phyloP scores from a whole-genome alignment of 2,888 invertebrate species.

The Clanis bilineata region DNA sequence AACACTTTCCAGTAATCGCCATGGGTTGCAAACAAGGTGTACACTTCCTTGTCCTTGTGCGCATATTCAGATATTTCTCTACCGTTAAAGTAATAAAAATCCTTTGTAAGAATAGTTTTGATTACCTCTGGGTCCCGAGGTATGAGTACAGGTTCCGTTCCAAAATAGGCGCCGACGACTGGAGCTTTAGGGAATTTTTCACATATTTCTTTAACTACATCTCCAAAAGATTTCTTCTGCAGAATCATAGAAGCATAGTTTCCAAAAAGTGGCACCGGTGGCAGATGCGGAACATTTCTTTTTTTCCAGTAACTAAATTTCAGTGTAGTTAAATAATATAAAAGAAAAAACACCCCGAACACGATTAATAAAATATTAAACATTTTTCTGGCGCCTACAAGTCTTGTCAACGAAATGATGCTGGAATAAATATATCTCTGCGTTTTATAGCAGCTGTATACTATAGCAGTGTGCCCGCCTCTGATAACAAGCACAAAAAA shows the following conservation, averaged over 20 bases:
- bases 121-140: constrained; percentile 31
- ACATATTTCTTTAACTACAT: constrained; percentile 25
- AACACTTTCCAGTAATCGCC: constrained; percentile 30
- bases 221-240: constrained; percentile 22
- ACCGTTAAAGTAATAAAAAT: constrained; percentile 34
- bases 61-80: constrained; percentile 27
- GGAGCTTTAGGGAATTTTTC: constrained; percentile 28
- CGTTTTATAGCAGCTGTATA: neutral
- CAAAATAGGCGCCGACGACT: constrained; percentile 30
- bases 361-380: neutral
- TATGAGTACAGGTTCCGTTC: constrained; percentile 32
- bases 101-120: constrained; percentile 30
- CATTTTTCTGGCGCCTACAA: neutral
- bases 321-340: constrained; percentile 18
- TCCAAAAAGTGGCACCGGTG: constrained; percentile 25
- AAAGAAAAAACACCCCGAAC: neutral
- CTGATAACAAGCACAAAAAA: no score
- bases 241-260: constrained; percentile 27
- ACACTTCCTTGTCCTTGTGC: constrained; percentile 14
- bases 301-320: constrained; percentile 29
- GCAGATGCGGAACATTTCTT: constrained; percentile 25
- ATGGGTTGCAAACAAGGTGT: constrained; percentile 16
- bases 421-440: neutral
- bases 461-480: neutral
- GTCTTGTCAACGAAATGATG: neutral